phyloP scores from a whole-genome alignment of 2,797 vertebrate species.

The Basileuterus tristriatus region DNA sequence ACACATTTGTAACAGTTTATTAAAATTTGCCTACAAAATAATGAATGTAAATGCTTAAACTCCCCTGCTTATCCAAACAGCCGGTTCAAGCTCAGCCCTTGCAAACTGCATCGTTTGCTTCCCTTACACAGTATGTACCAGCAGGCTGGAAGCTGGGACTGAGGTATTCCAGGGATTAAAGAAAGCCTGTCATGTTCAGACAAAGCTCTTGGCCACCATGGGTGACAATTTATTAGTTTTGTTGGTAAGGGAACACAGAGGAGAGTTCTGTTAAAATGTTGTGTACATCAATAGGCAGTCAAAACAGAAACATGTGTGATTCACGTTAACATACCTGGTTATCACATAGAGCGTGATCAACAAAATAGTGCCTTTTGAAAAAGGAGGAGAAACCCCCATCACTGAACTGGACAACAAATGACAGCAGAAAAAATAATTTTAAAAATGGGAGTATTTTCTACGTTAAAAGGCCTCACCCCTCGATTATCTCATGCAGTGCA shows the following conservation, averaged over 20 bases:
- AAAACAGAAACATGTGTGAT: accelerated
- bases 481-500: neutral
- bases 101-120: neutral
- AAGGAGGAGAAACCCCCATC: neutral
- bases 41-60: neutral
- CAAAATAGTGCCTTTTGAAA: accelerated
- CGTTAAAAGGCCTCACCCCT: neutral
- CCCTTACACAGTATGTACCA: neutral
- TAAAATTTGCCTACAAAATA: neutral
- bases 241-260: neutral
- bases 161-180: neutral
- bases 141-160: neutral
- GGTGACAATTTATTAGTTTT: neutral
- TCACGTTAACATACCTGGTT: accelerated
- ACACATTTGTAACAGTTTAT: neutral
- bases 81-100: neutral
- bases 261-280: accelerated
- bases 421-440: neutral
- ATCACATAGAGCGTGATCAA: neutral
- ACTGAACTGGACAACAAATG: neutral
- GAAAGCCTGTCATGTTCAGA: neutral
- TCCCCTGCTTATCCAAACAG: neutral
- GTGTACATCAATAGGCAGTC: neutral
- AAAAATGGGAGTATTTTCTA: neutral
- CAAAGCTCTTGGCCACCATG: neutral